A percentile compares a stretch with the other conserved stretches of the same genome.
These are phyloP conservation scores for Brenthis ino DNA, from an alignment of 2,888 invertebrate genomes.

Conservation along the genomic window DNA sequence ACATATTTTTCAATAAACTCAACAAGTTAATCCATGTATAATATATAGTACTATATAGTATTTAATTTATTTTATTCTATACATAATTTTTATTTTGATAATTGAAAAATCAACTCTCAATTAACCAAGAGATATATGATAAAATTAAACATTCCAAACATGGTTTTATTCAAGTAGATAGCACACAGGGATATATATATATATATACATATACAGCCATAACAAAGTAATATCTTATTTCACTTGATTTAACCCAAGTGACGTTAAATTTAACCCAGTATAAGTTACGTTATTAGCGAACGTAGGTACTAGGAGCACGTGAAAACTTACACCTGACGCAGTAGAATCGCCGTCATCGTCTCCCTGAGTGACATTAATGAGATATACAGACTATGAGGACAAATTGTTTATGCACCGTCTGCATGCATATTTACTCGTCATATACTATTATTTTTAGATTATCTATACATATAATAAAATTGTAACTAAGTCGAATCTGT, in stretches of 20 bases:
- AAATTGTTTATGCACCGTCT: slow-evolving; percentile 61
- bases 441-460: slow-evolving; percentile 31
- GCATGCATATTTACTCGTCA: slow-evolving; percentile 45
- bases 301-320: slow-evolving; percentile 36
- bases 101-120: too few relatives aligned
- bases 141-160: too few relatives aligned
- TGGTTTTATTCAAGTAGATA: too few relatives aligned
- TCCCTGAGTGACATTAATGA: slow-evolving; percentile 53
- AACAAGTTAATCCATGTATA: too few relatives aligned
- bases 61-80: too few relatives aligned
- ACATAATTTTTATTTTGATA: too few relatives aligned
- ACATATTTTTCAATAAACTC: too few relatives aligned
- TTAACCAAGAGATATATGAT: too few relatives aligned
- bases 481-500: too few relatives aligned
- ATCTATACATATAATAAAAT: not conserved
- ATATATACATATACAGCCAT: not conserved
- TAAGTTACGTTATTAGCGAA: slow-evolving; percentile 46
- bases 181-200: too few relatives aligned
- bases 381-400: slow-evolving; percentile 52
- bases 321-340: slow-evolving; percentile 42
- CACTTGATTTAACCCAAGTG: slow-evolving; percentile 31
- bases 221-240: slow-evolving; percentile 10
- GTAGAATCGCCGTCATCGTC: slow-evolving; percentile 40
- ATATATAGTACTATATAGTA: too few relatives aligned
- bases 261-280: slow-evolving; percentile 51